phyloP scores from a whole-genome alignment of 2,888 invertebrate species.

The Cactoblastis cactorum region DNA sequence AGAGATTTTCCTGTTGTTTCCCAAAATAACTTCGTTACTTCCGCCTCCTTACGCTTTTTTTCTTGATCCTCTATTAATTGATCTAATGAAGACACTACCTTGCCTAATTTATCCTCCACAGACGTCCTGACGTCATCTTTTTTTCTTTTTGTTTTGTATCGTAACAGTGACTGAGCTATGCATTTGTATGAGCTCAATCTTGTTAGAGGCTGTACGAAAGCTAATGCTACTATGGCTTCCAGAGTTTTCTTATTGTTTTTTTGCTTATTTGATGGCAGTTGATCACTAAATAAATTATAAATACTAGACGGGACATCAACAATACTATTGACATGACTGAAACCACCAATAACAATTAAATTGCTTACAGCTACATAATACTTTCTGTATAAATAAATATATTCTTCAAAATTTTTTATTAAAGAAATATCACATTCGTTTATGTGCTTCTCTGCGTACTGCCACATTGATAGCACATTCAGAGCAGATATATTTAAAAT shows the following conservation, averaged over 20 bases:
- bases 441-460: constrained; percentile 83
- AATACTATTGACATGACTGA: constrained; percentile 81
- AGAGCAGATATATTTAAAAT: constrained; percentile 83
- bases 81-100: constrained; percentile 81
- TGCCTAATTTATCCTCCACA: constrained; percentile 76
- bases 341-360: constrained; percentile 85
- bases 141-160: constrained; percentile 66
- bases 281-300: constrained; percentile 78
- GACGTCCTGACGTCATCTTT: constrained; percentile 57
- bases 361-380: constrained; percentile 86
- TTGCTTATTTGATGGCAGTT: constrained; percentile 74
- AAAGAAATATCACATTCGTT: constrained; percentile 83
- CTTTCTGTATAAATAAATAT: constrained; percentile 83
- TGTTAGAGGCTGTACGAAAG: constrained; percentile 81
- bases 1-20: constrained; percentile 82
- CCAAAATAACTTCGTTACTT: constrained; percentile 86
- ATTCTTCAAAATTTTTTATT: constrained; percentile 85
- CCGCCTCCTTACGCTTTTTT: constrained; percentile 81
- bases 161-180: constrained; percentile 78
- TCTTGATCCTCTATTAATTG: constrained; percentile 82
- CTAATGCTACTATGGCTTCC: constrained; percentile 79
- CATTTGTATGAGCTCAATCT: constrained; percentile 82
- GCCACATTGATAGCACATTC: constrained; percentile 84
- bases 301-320: constrained; percentile 80
- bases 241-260: constrained; percentile 76